Evolutionary conservation across 2,888 invertebrate genomes (phyloP), one percentile per base, ranked within the genome.

Genomic region (Dynastes grantii): DNA sequence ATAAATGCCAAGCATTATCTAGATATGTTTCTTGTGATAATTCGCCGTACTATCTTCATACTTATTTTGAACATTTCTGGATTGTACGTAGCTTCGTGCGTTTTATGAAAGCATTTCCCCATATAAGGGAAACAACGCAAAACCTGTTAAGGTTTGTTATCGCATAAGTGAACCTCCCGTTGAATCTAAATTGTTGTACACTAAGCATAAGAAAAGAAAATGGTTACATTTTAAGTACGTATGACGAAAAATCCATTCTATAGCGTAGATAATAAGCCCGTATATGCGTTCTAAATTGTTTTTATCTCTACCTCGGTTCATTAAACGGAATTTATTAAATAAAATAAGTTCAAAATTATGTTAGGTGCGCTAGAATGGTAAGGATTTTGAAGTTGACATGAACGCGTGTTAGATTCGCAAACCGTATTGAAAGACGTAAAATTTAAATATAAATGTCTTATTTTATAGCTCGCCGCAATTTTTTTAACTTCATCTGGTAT

Each of bases 381-480:
- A 40, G 8, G 37, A 8, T 37, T 13, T 27, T 61, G 2, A 29
- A 61, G 11, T 11, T 9, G 27, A 67, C n/a, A 11, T 29, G 22
- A 2, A 27, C 11, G 27, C 61, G 16, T 22, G 40, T 45, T 67
- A 67, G 45, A 45, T 67, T 4, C 67, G 37, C 29, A 11, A 16
- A 45, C 45, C 8, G 55, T 37, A 40, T 58, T 22, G 37, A 16
- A 58, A 55, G 16, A 22, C 22, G 71, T 32, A 58, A 71, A 71
- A 71, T 58, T 71, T 71, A 40, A 71, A 71, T 71, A 40, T 40
- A 71, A 58, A 71, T 71, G 71, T 71, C 71, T 71, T 71, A 71
- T 71, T 71, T 58, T 71, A 71, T 58, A 37, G 71, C 13, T n/a
- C 11, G 13, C 2, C 8, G 55, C 16, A 53, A 4, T 55, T 58